Percentiles rank a stretch among this genome's conserved stretches.
phyloP scores from a whole-genome alignment of 2,797 vertebrate species.

The Cyprinella venusta region DNA sequence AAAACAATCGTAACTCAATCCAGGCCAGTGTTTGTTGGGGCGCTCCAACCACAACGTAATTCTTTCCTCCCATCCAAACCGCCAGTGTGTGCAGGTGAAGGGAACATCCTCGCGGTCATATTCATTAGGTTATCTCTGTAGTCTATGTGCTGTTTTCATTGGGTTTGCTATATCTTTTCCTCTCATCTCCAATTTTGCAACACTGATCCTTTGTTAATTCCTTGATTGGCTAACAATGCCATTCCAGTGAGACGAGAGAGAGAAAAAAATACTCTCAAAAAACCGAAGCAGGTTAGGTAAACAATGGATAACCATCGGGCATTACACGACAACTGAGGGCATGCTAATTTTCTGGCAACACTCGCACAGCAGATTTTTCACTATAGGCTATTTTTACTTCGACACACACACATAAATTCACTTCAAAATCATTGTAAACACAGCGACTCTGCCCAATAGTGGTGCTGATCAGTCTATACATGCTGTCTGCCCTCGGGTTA shows the following conservation, averaged over 20 bases:
- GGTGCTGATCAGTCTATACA: slow-evolving; percentile 10
- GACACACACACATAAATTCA: slow-evolving; percentile 8
- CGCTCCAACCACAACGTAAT: slow-evolving; percentile 30
- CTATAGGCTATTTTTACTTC: slow-evolving; percentile 62
- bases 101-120: slow-evolving; percentile 67
- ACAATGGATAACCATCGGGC: slow-evolving; percentile 60
- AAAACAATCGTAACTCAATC: slow-evolving; percentile 37
- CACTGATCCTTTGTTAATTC: slow-evolving; percentile 66
- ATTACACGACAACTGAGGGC: slow-evolving; percentile 55
- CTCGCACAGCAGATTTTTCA: slow-evolving; percentile 34
- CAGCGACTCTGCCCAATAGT: not conserved
- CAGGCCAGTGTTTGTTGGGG: slow-evolving; percentile 27
- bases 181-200: slow-evolving; percentile 60
- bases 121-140: slow-evolving; percentile 63
- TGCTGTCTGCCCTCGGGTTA: slow-evolving; percentile 24
- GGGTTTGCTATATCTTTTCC: slow-evolving; percentile 65
- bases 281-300: slow-evolving; percentile 66
- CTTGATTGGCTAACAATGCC: slow-evolving; percentile 59
- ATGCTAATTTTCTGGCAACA: slow-evolving; percentile 44
- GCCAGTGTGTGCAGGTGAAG: slow-evolving; percentile 62
- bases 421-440: not conserved
- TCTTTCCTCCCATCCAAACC: slow-evolving; percentile 63
- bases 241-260: slow-evolving; percentile 57
- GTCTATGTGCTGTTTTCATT: slow-evolving; percentile 68
- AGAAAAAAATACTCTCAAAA: slow-evolving; percentile 65